These are phyloP conservation scores for Volucella inanis DNA, from an alignment of 2,888 invertebrate species.

Conservation along the genomic window DNA sequence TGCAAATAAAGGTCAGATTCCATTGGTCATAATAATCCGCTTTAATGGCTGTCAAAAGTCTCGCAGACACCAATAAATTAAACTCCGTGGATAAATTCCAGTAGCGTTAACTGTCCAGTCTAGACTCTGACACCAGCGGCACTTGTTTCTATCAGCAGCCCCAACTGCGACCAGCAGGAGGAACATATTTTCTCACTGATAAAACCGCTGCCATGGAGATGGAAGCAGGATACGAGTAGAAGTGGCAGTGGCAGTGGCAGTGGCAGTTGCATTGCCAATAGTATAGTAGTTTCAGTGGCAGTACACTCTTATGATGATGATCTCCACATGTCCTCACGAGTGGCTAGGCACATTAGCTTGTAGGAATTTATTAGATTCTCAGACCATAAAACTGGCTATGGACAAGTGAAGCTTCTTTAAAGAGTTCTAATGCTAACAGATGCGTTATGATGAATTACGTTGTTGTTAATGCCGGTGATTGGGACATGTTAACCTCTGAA, in stretches of 20 bases:
- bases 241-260: conserved; percentile 2
- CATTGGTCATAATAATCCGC: conserved; percentile 70
- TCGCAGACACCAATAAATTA: conserved; percentile 68
- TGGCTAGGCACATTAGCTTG: conserved; percentile 40
- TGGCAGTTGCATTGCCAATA: background rate
- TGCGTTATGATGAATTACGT: too few species aligned
- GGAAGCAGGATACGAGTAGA: conserved; percentile 2
- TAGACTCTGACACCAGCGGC: conserved; percentile 37
- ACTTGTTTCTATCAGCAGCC: conserved; percentile 66
- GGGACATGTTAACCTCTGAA: too few species aligned
- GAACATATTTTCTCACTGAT: conserved; percentile 67
- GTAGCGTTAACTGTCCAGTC: conserved; percentile 38
- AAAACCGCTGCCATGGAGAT: conserved; percentile 28
- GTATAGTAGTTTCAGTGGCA: conserved; percentile 1
- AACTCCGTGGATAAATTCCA: conserved; percentile 63
- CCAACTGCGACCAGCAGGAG: conserved; percentile 48
- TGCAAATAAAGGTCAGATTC: conserved; percentile 71
- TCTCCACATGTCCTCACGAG: conserved; percentile 53
- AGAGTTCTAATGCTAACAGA: too few species aligned
- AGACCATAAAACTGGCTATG: background rate
- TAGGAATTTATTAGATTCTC: conserved; percentile 29
- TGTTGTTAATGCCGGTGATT: too few species aligned
- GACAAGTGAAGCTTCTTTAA: background rate
- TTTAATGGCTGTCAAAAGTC: conserved; percentile 72
- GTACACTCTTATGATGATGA: conserved; percentile 45